These are phyloP conservation scores for Phocides pigmalion DNA, from an alignment of 1,140 invertebrate genomes.

Conservation along the genomic window DNA sequence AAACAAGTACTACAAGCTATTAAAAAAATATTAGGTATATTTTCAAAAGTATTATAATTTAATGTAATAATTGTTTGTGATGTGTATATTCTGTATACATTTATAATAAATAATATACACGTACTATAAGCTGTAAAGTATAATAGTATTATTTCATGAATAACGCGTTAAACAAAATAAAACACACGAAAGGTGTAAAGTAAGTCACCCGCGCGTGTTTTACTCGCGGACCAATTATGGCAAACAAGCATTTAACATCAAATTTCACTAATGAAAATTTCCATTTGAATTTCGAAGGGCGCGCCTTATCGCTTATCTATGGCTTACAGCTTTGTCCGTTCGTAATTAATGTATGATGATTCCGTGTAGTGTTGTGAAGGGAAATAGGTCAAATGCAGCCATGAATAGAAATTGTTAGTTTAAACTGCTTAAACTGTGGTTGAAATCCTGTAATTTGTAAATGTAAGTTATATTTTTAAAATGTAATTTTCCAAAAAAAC, in stretches of 20 bases:
- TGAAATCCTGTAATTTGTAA: too few relatives aligned
- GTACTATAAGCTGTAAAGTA: too few relatives aligned
- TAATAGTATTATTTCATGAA: background rate
- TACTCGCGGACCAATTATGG: slow-evolving; percentile 69
- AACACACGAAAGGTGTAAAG: slow-evolving; percentile 55
- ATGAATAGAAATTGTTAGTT: too few relatives aligned
- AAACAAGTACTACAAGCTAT: too few relatives aligned
- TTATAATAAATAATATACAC: too few relatives aligned
- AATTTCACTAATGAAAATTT: slow-evolving; percentile 79
- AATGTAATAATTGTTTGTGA: too few relatives aligned
- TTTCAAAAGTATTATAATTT: too few relatives aligned
- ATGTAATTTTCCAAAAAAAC: too few relatives aligned
- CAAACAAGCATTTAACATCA: slow-evolving; percentile 70
- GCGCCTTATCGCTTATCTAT: slow-evolving; percentile 73
- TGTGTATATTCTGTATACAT: too few relatives aligned
- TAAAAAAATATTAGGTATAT: too few relatives aligned
- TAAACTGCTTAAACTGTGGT: too few relatives aligned
- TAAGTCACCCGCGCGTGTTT: slow-evolving; percentile 52
- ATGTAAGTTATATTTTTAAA: too few relatives aligned
- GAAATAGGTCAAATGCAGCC: slow-evolving; percentile 9
- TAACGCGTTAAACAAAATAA: background rate
- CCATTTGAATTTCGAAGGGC: slow-evolving; percentile 56
- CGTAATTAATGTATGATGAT: slow-evolving; percentile 68
- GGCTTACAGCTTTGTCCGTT: slow-evolving; percentile 65
- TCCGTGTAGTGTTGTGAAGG: slow-evolving; percentile 32